Percentiles rank a stretch among this genome's conserved stretches.
phyloP scores from a whole-genome alignment of 64 coral and sea anemone genomes.

The Dendrophyllia cribrosa region DNA sequence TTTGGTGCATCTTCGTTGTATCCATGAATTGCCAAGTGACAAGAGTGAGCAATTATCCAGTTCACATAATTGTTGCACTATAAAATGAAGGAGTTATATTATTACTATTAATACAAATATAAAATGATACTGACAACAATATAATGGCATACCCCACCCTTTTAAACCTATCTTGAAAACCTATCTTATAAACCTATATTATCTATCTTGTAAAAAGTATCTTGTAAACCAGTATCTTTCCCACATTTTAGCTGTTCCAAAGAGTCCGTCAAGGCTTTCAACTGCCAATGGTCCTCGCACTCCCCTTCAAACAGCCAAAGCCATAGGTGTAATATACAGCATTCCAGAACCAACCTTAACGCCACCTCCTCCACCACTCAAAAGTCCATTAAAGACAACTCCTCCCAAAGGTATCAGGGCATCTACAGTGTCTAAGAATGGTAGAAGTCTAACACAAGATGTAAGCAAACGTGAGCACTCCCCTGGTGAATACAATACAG shows the following conservation, averaged over 20 bases:
- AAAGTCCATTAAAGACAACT: neutral
- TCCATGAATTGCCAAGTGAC: no score
- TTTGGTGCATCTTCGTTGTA: no score
- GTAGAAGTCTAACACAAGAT: neutral
- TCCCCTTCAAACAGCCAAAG: constrained; percentile 66
- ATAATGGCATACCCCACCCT: no score
- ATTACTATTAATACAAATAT: no score
- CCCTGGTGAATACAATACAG: neutral
- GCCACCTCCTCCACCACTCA: constrained; percentile 7
- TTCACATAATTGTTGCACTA: no score
- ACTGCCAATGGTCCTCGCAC: constrained; percentile 32
- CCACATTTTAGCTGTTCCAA: constrained; percentile 1
- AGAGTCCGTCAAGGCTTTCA: constrained; percentile 38
- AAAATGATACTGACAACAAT: no score
- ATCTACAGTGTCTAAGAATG: constrained; percentile 8
- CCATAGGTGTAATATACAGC: constrained; percentile 53
- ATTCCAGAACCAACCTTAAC: constrained; percentile 1
- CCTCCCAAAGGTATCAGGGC: constrained; percentile 35
- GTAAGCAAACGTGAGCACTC: constrained; percentile 16
- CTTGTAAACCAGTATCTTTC: neutral
- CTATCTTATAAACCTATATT: no score
- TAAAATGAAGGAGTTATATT: no score
- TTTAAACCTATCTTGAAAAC: no score
- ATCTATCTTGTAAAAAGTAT: no score
- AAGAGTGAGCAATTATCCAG: no score